Conservation (phyloP, 2,797 vertebrate species). For the Yasuhikotakia modesta region DNA sequence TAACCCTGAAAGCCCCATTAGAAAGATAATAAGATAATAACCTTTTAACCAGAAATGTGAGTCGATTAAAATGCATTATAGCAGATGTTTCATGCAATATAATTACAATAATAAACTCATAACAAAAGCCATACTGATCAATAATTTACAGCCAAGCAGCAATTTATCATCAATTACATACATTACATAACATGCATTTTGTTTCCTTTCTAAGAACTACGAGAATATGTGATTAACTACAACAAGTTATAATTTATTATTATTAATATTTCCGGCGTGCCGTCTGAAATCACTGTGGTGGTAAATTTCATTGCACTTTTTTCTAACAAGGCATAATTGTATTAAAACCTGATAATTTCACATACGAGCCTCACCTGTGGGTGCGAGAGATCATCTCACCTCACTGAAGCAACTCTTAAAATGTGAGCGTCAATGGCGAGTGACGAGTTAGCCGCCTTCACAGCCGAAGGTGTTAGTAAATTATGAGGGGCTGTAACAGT, state of each 20-base stretch:
- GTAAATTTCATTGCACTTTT: background rate
- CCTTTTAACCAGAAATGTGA: background rate
- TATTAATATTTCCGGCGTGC: background rate
- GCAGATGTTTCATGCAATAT: background rate
- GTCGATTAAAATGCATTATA: background rate
- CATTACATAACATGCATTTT: background rate
- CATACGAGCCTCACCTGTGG: conserved; percentile 26
- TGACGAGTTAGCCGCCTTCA: conserved; percentile 38
- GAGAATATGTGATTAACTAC: background rate
- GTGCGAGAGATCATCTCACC: conserved; percentile 22
- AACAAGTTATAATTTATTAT: background rate
- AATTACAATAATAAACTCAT: background rate
- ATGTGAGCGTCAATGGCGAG: conserved; percentile 53
- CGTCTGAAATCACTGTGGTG: background rate
- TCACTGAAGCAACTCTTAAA: conserved; percentile 28
- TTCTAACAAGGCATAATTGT: background rate
- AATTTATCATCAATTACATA: no score
- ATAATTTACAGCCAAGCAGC: background rate
- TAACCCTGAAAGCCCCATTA: background rate
- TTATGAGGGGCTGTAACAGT: conserved; percentile 58
- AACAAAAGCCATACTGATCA: background rate
- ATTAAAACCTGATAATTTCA: conserved; percentile 26
- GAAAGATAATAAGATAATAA: background rate
- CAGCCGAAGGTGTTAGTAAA: conserved; percentile 58
- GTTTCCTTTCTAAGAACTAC: background rate